Conservation (phyloP, 2,113 vertebrate species). For the Rhodinocichla rosea region DNA sequence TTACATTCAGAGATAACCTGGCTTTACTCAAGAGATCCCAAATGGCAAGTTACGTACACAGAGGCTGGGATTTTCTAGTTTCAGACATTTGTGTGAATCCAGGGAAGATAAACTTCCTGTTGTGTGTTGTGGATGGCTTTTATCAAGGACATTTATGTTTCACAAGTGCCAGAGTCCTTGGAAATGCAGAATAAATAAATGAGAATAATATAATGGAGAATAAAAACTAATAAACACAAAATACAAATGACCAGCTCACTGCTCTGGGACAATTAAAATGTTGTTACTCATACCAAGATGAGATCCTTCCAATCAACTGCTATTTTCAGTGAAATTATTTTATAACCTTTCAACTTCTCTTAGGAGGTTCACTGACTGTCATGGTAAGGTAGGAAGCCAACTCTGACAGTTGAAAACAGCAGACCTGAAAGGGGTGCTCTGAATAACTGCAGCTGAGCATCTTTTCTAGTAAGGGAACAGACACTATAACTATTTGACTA, state of each 20-base stretch:
- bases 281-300: background rate
- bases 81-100: background rate
- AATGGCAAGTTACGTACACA: background rate
- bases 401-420: background rate
- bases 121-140: background rate
- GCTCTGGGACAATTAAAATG: background rate
- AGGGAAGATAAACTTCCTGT: background rate
- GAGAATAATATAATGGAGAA: background rate
- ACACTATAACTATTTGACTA: background rate
- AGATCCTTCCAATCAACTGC: background rate
- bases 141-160: background rate
- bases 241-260: background rate
- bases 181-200: constrained; percentile 13
- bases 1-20: background rate
- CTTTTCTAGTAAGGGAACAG: background rate
- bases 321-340: constrained; percentile 14
- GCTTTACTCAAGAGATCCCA: background rate
- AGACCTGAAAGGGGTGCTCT: background rate
- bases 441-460: background rate
- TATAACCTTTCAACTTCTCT: background rate
- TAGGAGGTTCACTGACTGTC: background rate
- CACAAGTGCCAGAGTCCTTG: background rate
- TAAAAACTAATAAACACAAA: background rate
- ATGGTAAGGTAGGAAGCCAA: background rate
- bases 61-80: background rate